Conservation (phyloP, 2,113 vertebrate genomes). For the Rhinichthys klamathensis region DNA sequence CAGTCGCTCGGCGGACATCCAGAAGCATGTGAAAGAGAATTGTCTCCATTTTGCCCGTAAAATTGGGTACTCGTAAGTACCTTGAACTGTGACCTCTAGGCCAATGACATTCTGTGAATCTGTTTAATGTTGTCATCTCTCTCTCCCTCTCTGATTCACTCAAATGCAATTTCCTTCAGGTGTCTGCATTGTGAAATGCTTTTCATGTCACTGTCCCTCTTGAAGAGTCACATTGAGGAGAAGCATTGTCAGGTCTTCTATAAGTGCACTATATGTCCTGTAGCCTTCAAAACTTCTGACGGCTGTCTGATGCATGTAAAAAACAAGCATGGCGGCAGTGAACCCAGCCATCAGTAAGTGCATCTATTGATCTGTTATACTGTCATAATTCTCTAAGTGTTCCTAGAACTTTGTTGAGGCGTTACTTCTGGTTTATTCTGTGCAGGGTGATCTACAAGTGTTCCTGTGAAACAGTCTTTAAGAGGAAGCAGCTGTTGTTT, state of each 20-base stretch:
- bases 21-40: conserved; percentile 95
- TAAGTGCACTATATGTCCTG: conserved; percentile 91
- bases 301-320: conserved; percentile 83
- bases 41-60: conserved; percentile 95
- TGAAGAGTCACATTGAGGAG: conserved; percentile 91
- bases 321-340: conserved; percentile 80
- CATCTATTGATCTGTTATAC: background rate
- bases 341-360: conserved; percentile 85
- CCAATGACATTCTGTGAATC: background rate
- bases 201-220: conserved; percentile 85
- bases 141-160: conserved; percentile 2
- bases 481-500: conserved; percentile 89
- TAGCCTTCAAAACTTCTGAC: conserved; percentile 91
- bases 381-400: background rate
- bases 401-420: background rate
- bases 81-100: background rate
- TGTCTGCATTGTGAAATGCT: conserved; percentile 94
- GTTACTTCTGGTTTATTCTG: conserved; percentile 42
- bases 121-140: background rate
- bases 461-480: conserved; percentile 92
- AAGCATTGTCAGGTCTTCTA: conserved; percentile 93
- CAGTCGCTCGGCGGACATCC: conserved; percentile 90
- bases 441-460: conserved; percentile 94
- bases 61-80: conserved; percentile 89
- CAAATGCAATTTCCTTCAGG: conserved; percentile 67